A percentile compares a stretch with the other conserved stretches of the same genome.
These are phyloP conservation scores for Colostygia pectinataria DNA, from an alignment of 2,888 invertebrate genomes.

Conservation along the genomic window DNA sequence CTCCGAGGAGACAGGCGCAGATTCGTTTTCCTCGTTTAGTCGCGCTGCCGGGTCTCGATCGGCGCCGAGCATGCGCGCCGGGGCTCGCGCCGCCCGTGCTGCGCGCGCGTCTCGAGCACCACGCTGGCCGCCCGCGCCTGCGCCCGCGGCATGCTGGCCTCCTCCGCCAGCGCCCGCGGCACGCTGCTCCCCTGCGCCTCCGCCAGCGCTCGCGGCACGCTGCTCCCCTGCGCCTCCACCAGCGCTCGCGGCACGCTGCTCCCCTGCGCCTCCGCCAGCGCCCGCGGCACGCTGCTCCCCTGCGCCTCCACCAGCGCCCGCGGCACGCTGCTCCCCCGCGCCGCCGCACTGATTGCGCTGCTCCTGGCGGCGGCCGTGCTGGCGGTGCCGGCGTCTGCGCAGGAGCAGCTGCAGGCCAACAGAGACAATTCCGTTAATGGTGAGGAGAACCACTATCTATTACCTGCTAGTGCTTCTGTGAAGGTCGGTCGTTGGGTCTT, in stretches of 20 bases:
- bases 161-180: neutral
- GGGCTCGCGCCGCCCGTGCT: neutral
- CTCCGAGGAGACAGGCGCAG: neutral
- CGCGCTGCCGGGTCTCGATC: neutral
- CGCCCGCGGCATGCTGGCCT: neutral
- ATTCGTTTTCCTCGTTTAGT: neutral
- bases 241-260: too few relatives aligned
- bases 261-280: neutral
- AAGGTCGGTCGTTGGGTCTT: too few relatives aligned
- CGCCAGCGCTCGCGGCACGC: neutral
- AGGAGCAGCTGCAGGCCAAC: neutral
- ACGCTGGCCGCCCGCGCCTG: neutral
- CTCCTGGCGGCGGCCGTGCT: neutral
- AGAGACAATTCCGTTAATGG: neutral
- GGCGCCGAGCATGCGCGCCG: constrained; percentile 1
- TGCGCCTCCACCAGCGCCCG: too few relatives aligned
- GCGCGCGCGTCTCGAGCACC: too few relatives aligned
- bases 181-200: too few relatives aligned
- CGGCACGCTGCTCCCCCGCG: neutral
- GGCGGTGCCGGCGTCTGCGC: neutral
- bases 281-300: neutral
- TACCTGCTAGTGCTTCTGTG: too few relatives aligned
- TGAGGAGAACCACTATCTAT: too few relatives aligned
- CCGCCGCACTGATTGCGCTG: too few relatives aligned
- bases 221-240: too few relatives aligned